Percentiles rank a stretch among this genome's conserved stretches.
Conservation (phyloP, 2,113 vertebrate genomes). For the Lynx canadensis region DNA sequence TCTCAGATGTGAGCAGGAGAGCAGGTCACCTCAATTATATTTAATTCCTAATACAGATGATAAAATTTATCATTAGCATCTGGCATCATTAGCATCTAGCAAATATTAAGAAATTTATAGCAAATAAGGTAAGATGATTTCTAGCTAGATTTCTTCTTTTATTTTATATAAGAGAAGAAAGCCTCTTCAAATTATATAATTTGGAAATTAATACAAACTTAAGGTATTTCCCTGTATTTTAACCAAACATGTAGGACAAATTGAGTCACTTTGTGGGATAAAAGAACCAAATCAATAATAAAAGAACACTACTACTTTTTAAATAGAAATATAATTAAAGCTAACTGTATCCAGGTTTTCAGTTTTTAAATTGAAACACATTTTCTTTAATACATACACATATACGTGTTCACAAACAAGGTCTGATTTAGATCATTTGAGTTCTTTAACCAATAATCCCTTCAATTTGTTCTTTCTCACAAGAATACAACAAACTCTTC, state of each 20-base stretch:
- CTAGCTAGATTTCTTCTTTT: slow-evolving; percentile 34
- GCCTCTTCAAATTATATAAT: slow-evolving; percentile 23
- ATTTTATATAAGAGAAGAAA: slow-evolving; percentile 71
- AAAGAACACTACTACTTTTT: slow-evolving; percentile 39
- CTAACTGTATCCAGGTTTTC: slow-evolving; percentile 50
- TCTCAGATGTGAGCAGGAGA: slow-evolving; percentile 58
- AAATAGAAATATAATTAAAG: slow-evolving; percentile 64
- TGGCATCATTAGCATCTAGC: slow-evolving; percentile 4
- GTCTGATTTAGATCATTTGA: slow-evolving; percentile 75
- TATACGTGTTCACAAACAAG: background rate
- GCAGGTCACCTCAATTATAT: slow-evolving; percentile 23
- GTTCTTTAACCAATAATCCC: slow-evolving; percentile 41
- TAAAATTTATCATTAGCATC: slow-evolving; percentile 47
- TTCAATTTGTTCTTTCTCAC: slow-evolving; percentile 52
- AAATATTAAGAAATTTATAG: slow-evolving; percentile 25
- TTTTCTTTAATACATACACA: slow-evolving; percentile 50
- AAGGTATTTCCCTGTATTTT: background rate
- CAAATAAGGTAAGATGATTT: slow-evolving; percentile 78
- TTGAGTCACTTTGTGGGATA: slow-evolving; percentile 18
- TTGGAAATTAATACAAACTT: slow-evolving; percentile 38
- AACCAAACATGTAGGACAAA: slow-evolving; percentile 22
- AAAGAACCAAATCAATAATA: slow-evolving; percentile 49
- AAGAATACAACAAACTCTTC: slow-evolving; percentile 59
- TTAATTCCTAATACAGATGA: slow-evolving; percentile 58
- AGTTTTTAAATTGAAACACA: slow-evolving; percentile 51